Base-by-base conservation (phyloP, 1,140 invertebrate species). In the Hormaphis cornu region DNA sequence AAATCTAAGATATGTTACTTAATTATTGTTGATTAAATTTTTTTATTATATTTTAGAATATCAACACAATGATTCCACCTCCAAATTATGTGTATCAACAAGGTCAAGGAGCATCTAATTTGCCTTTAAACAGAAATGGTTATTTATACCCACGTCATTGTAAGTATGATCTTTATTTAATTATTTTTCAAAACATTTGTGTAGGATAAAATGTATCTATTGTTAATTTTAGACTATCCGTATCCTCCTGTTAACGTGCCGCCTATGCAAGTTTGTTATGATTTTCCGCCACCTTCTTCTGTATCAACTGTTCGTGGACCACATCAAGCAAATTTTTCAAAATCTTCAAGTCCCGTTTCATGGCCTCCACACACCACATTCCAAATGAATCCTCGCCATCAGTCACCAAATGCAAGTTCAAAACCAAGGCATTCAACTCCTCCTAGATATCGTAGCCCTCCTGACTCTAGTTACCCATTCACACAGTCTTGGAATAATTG, bases 1-100 rank as follows among this genome's bases (percentile, higher is more conserved):
- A n/a, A n/a, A n/a, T n/a, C n/a, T n/a, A n/a, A n/a, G n/a, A n/a
- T 12, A 44, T 50, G 12, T 26, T 50, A 1, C 4, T 44, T 44
- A 20, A 6, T 3, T 26, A 52, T 24, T 16, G 24, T 52, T 44
- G n/a, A 7, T 44, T 16, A 16, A 7, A 14, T 35, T 46, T 28
- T 18, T 30, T n/a, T n/a, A n/a, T n/a, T n/a, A n/a, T n/a, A 16
- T 63, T 66, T 48, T 46, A 66, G 61, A 66, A 18, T 35, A 66
- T 66, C 22, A 66, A 66, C 18, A 66, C 61, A 10, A 66, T 66
- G 61, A 66, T 66, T 48, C 61, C 61, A 30, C 61, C 61, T 16
- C 61, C 61, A n/a, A 66, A 66, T n/a, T 66, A 66, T 48, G 33
- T 66, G 61, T 66, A 66, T 48, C 61, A 66, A 14, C 61, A 48